Base-by-base conservation (phyloP, 2,888 invertebrate species). In the Mactromeris polynyma region DNA sequence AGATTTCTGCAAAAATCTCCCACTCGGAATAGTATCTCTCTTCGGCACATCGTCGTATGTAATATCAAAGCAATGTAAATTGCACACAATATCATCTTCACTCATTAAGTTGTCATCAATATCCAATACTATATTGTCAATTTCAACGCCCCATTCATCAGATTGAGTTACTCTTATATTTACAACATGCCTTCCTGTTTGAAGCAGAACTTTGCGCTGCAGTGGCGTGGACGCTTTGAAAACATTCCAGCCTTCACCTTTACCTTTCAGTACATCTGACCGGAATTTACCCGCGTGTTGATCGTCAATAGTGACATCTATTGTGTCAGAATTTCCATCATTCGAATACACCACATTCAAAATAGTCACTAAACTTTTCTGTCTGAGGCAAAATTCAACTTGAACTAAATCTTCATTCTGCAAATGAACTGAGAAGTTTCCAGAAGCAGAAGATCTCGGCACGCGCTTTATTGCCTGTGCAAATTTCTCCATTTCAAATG, bases 1-100 rank as follows among this genome's bases (percentile, higher is more conserved):
- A 31, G 93, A 93, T n/a, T 85, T 89, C 73, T 93, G 93, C 7
- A 92, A 88, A 58, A 93, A 91, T 40, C 78, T 90, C 17, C 90
- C 93, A 46, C 91, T 90, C 2, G 89, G 91, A 36, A 91, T 81
- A 4, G 84, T 79, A 69, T 91, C 90, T 21, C 82, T 40, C 21
- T 82, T 86, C 26, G 85, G 81, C 1, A 87, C 81, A 17, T 88
- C 83, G 33, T 89, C 86, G 33, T 90, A 91, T n/a, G 58, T 89
- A 11, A 92, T 85, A 26, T 92, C 87, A 77, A 91, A 90, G 81
- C 93, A 93, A 83, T 88, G 90, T 36, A 90, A 80, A 42, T 89
- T 86, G 83, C 93, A 93, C 36, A 86, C 51, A 6, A 93, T 78
- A 36, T 89, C 85, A 6, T 87, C 79, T 69, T 91, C 86, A 31